Evolutionary conservation across 2,113 vertebrate species (phyloP).

Genomic region (Crocuta crocuta): DNA sequence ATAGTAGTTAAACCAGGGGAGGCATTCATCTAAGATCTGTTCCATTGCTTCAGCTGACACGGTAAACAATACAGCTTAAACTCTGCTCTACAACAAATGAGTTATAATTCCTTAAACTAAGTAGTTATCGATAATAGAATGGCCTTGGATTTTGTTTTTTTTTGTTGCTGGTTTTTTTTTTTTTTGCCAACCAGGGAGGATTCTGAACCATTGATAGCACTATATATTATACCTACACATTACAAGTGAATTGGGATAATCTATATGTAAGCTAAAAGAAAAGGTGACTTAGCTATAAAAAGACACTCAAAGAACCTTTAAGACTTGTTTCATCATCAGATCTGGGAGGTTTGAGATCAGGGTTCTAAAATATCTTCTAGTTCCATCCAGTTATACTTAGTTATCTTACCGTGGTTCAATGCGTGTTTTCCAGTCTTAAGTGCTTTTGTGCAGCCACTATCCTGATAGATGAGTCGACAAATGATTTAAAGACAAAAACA

Average conservation of each 20-base stretch:
- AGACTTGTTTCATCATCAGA: neutral
- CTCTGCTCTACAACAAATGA: neutral
- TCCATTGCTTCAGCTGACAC: neutral
- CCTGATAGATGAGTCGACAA: neutral
- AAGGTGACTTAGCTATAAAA: neutral
- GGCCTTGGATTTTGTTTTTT: neutral
- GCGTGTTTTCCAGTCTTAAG: neutral
- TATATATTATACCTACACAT: neutral
- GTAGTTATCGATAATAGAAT: neutral
- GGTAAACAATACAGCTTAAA: neutral
- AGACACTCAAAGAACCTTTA: neutral
- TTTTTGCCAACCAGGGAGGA: neutral
- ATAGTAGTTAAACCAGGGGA: neutral
- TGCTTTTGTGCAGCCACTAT: neutral
- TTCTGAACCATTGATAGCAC: neutral
- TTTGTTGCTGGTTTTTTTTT: too few species aligned
- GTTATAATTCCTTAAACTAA: conserved; percentile 18
- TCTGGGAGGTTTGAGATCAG: neutral
- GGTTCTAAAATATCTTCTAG: neutral
- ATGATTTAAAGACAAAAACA: neutral
- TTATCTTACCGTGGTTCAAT: neutral
- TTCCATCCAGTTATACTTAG: neutral
- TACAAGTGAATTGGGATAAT: neutral
- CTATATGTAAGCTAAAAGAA: neutral
- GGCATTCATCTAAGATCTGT: neutral